A percentile compares a stretch with the other conserved stretches of the same genome.
phyloP scores from a whole-genome alignment of 2,888 invertebrate genomes.

The Rhogogaster chlorosoma region DNA sequence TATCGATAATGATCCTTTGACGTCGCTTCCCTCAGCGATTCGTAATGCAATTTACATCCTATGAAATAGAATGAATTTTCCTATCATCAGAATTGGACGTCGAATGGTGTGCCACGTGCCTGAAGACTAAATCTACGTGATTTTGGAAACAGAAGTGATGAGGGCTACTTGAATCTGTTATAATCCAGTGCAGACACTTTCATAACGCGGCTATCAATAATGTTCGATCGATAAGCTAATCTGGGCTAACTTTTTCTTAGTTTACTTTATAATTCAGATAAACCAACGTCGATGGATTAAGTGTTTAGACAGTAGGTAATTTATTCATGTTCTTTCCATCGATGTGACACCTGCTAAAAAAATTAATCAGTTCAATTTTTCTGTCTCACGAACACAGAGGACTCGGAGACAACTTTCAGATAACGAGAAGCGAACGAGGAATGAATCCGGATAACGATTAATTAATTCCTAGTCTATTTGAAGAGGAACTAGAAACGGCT shows the following conservation, averaged over 20 bases:
- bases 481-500: constrained; percentile 15
- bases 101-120: background rate
- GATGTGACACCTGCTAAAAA: background rate
- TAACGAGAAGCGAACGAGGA: background rate
- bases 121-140: background rate
- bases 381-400: background rate
- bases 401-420: background rate
- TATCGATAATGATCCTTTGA: constrained; percentile 46
- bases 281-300: background rate
- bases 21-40: background rate
- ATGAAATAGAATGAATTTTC: background rate
- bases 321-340: background rate
- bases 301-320: background rate
- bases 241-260: background rate
- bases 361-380: background rate
- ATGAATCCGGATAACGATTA: background rate
- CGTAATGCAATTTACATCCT: background rate
- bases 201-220: background rate
- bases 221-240: background rate
- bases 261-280: background rate
- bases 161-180: background rate
- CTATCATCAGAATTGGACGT: background rate
- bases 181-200: background rate
- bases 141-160: background rate
- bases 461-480: constrained; percentile 22